These are phyloP conservation scores for Odontesthes bonariensis DNA, from an alignment of 2,113 vertebrate species.

Conservation along the genomic window DNA sequence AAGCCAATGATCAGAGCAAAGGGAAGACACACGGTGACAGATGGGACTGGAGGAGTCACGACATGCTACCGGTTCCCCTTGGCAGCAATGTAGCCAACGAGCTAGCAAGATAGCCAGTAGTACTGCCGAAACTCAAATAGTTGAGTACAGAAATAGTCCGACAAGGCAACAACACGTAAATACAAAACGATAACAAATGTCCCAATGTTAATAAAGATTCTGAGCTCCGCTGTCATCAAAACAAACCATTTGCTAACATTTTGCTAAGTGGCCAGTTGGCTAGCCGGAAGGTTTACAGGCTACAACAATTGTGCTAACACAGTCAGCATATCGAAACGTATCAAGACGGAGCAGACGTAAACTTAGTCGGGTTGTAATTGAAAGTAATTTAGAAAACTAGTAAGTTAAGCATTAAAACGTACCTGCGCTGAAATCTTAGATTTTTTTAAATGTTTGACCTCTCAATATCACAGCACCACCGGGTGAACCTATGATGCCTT, in stretches of 20 bases:
- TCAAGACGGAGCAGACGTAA: background rate
- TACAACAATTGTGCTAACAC: conserved; percentile 29
- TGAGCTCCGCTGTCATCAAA: background rate
- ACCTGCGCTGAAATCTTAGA: conserved; percentile 41
- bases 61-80: conserved; percentile 16
- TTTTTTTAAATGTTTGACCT: conserved; percentile 69
- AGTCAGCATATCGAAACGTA: background rate
- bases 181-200: too few species aligned
- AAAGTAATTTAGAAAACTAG: background rate
- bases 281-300: conserved; percentile 27
- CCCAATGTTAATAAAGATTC: too few species aligned
- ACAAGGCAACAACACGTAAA: background rate
- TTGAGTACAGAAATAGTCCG: background rate
- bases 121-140: background rate
- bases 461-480: conserved; percentile 69
- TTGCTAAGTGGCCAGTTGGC: background rate
- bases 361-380: background rate
- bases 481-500: conserved; percentile 43
- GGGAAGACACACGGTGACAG: background rate
- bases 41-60: conserved; percentile 45
- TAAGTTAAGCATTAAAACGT: background rate
- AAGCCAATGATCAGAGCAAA: conserved; percentile 4
- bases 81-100: conserved; percentile 10
- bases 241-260: conserved; percentile 10
- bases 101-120: conserved; percentile 9